Evolutionary conservation across 2,797 vertebrate species (phyloP).

Genomic region (Mormyrops boulengeri): DNA sequence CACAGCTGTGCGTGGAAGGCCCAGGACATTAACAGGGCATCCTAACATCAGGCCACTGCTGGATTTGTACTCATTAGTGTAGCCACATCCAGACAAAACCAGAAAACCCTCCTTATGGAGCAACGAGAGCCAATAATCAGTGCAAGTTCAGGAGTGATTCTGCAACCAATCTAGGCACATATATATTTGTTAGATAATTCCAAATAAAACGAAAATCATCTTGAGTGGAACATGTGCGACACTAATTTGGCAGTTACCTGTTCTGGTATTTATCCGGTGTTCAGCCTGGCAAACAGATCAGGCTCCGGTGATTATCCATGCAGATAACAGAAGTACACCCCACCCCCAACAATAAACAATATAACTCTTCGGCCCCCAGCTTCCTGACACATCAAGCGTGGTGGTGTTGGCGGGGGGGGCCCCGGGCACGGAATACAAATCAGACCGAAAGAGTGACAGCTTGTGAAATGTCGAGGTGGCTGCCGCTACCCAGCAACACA

Average conservation of each 20-base stretch:
- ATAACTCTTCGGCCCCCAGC: slow-evolving; percentile 22
- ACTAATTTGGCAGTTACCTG: slow-evolving; percentile 19
- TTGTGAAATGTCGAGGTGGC: slow-evolving; percentile 32
- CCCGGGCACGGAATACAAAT: slow-evolving; percentile 50
- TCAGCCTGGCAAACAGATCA: slow-evolving; percentile 60
- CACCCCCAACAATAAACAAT: slow-evolving; percentile 23
- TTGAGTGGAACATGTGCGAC: neutral
- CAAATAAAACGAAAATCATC: neutral
- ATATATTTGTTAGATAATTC: neutral
- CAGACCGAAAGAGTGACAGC: slow-evolving; percentile 39
- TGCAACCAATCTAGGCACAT: neutral
- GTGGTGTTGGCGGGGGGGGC: neutral
- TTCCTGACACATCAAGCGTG: slow-evolving; percentile 2
- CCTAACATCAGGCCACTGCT: neutral
- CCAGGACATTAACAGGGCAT: neutral
- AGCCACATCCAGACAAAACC: neutral
- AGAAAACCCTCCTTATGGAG: neutral
- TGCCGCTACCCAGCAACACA: slow-evolving; percentile 33
- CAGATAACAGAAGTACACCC: slow-evolving; percentile 30
- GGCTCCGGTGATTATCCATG: slow-evolving; percentile 50
- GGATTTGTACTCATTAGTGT: neutral
- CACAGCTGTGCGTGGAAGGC: neutral
- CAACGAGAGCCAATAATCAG: neutral
- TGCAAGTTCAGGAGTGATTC: neutral
- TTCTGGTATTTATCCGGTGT: slow-evolving; percentile 54